Conservation (phyloP, 2,113 vertebrate species). For the Uropsilus gracilis region DNA sequence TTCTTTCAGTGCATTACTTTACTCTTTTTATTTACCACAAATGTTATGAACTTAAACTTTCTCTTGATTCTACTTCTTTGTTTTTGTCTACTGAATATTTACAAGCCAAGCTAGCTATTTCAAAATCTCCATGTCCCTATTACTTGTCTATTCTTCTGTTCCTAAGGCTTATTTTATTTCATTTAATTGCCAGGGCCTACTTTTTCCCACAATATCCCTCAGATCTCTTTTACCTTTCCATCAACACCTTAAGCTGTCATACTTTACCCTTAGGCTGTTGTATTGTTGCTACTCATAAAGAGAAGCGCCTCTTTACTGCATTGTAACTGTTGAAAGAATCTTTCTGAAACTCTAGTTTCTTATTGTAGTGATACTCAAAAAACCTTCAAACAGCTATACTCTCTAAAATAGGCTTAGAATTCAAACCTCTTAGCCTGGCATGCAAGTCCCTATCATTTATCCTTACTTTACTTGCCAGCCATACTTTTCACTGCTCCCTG, state of each 20-base stretch:
- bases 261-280: neutral
- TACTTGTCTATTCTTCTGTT: constrained; percentile 2
- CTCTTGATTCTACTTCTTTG: neutral
- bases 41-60: neutral
- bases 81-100: constrained; percentile 23
- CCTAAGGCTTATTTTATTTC: constrained; percentile 19
- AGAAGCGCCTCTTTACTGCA: neutral
- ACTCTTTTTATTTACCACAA: too few species aligned
- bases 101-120: neutral
- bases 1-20: neutral
- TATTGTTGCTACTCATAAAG: neutral
- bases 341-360: neutral
- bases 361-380: neutral
- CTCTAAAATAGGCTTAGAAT: neutral
- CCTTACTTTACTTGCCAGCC: neutral
- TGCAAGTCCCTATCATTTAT: neutral
- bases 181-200: neutral
- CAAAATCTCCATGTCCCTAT: neutral
- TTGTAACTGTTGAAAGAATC: neutral
- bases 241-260: neutral
- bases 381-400: neutral
- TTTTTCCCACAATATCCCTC: neutral
- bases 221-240: neutral
- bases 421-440: neutral
- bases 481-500: neutral